phyloP scores from a whole-genome alignment of 23 tunicate genomes.

The Styela clava region DNA sequence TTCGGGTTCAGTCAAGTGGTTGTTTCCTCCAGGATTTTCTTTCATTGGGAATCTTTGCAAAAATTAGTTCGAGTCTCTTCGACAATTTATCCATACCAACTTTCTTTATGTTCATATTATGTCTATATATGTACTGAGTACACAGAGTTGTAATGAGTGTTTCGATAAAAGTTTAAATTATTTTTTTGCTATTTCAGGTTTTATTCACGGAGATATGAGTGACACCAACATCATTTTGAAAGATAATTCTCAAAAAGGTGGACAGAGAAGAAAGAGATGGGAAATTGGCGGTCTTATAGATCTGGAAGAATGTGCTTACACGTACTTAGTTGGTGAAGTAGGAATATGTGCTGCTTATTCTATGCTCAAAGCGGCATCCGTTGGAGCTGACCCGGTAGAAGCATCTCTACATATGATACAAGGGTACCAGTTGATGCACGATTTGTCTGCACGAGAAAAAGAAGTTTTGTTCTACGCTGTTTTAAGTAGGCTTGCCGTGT shows the following conservation, averaged over 20 bases:
- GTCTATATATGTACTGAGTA: no score
- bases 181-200: no score
- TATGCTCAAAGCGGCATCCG: constrained; percentile 27
- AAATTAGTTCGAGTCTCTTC: no score
- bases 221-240: constrained; percentile 2
- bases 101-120: no score
- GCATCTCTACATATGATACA: constrained; percentile 9
- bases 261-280: neutral
- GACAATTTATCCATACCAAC: no score
- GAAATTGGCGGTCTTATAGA: constrained; percentile 33
- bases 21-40: no score
- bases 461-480: constrained; percentile 35
- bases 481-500: constrained; percentile 16
- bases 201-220: constrained; percentile 3
- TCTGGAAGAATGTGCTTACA: constrained; percentile 33
- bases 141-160: no score
- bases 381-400: constrained; percentile 1
- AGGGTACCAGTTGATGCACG: constrained; percentile 1
- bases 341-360: constrained; percentile 48
- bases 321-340: constrained; percentile 35
- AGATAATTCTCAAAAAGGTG: no score
- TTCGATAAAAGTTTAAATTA: no score
- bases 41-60: no score
- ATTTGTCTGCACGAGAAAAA: constrained; percentile 17
- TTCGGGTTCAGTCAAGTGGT: no score